These are phyloP conservation scores for Meloidogyne hapla DNA, from an alignment of 1,140 invertebrate species.

Conservation along the genomic window DNA sequence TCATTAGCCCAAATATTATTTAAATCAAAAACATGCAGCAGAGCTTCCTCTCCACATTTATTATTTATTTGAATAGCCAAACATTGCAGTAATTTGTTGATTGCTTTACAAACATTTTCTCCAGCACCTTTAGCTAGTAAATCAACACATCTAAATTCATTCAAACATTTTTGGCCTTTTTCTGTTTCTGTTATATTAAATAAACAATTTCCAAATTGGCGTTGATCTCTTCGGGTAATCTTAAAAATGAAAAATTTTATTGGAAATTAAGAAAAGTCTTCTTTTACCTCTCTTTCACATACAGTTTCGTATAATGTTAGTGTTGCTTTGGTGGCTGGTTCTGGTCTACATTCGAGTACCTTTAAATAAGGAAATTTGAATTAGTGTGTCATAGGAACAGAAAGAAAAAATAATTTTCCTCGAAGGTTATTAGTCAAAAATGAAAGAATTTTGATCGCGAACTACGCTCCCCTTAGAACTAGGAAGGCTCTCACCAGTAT, in stretches of 20 bases:
- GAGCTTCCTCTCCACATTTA: conserved; percentile 55
- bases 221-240: conserved; percentile 46
- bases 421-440: too few species aligned
- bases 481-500: too few species aligned
- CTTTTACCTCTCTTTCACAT: conserved; percentile 43
- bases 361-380: background rate
- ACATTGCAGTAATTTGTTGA: conserved; percentile 51
- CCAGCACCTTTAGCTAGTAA: conserved; percentile 43
- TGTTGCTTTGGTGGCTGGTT: conserved; percentile 53
- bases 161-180: conserved; percentile 45
- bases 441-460: too few species aligned
- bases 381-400: too few species aligned
- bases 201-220: conserved; percentile 44
- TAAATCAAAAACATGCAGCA: conserved; percentile 60
- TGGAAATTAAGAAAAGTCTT: background rate
- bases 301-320: conserved; percentile 51
- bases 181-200: conserved; percentile 38
- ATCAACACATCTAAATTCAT: conserved; percentile 47
- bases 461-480: too few species aligned
- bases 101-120: conserved; percentile 42
- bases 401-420: too few species aligned
- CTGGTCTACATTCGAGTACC: conserved; percentile 50
- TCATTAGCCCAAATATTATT: conserved; percentile 49
- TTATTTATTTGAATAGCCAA: conserved; percentile 23
- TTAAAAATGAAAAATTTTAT: conserved; percentile 12